Evolutionary conservation across 2,888 invertebrate genomes (phyloP).

Genomic region (Nezara viridula): DNA sequence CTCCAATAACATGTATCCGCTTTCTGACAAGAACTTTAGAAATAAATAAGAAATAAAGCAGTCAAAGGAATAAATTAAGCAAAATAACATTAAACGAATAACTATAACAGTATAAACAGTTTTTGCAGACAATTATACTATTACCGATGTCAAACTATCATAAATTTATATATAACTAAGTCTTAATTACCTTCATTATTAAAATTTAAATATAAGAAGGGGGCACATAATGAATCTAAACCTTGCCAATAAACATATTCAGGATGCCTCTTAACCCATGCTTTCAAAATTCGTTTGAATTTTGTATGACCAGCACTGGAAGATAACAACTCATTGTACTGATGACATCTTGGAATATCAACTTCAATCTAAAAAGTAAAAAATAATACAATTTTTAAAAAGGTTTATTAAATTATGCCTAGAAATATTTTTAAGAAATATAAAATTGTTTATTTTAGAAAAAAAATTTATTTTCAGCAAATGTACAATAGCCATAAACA

Average conservation of each 20-base stretch:
- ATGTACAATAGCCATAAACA: no score
- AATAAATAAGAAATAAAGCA: not conserved
- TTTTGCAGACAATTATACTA: not conserved
- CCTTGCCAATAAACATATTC: constrained; percentile 99
- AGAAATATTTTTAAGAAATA: not conserved
- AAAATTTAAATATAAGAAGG: constrained; percentile 96
- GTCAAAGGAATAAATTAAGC: not conserved
- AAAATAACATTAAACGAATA: not conserved
- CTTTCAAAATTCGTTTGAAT: constrained; percentile 92
- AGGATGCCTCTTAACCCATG: constrained; percentile 94
- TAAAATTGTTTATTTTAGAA: no score
- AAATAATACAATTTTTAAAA: not conserved
- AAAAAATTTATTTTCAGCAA: no score
- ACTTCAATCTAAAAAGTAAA: constrained; percentile 86
- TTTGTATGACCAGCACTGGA: constrained; percentile 94
- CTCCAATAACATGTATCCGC: not conserved
- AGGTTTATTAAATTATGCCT: not conserved
- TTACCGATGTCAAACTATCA: constrained; percentile 25
- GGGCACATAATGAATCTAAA: constrained; percentile 96
- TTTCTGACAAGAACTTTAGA: not conserved
- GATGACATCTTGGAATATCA: constrained; percentile 98
- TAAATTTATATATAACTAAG: not conserved
- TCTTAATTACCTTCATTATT: constrained; percentile 86
- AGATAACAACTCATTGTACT: constrained; percentile 96
- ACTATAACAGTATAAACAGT: not conserved